phyloP scores from a whole-genome alignment of 1,140 invertebrate species.

The Drosophila elegans region DNA sequence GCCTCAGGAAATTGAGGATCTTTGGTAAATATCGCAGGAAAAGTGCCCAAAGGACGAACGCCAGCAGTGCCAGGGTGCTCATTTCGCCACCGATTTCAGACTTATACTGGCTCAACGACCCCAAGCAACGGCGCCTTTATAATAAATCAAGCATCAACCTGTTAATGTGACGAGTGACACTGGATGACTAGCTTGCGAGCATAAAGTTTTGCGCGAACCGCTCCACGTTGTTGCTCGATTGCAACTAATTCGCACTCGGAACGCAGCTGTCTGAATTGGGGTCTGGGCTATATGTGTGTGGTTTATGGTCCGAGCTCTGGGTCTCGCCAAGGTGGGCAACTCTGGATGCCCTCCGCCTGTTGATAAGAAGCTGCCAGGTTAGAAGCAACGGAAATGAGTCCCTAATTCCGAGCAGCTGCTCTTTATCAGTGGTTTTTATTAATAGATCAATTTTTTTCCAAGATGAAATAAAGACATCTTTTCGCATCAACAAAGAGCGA shows the following conservation, averaged over 20 bases:
- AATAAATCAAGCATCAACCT: neutral
- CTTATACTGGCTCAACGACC: neutral
- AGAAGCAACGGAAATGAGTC: neutral
- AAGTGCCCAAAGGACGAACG: constrained; percentile 71
- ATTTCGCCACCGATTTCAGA: constrained; percentile 20
- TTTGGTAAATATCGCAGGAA: constrained; percentile 72
- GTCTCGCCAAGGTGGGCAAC: constrained; percentile 11
- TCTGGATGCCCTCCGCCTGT: constrained; percentile 24
- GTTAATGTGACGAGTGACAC: neutral
- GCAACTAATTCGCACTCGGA: constrained; percentile 32
- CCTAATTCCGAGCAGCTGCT: neutral
- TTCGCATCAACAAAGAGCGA: too few relatives aligned
- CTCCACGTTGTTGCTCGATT: constrained; percentile 35
- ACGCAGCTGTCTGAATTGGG: neutral
- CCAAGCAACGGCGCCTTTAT: neutral
- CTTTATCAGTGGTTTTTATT: too few relatives aligned
- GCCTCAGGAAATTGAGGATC: constrained; percentile 52
- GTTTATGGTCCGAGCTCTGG: constrained; percentile 3
- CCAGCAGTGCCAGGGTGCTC: constrained; percentile 67
- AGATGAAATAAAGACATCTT: too few relatives aligned
- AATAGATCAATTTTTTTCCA: too few relatives aligned
- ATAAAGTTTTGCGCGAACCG: constrained; percentile 17
- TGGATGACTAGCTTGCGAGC: neutral
- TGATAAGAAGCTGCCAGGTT: neutral
- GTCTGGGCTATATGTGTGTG: constrained; percentile 1